phyloP scores from a whole-genome alignment of 1,140 invertebrate genomes.

The Drosophila bocqueti region DNA sequence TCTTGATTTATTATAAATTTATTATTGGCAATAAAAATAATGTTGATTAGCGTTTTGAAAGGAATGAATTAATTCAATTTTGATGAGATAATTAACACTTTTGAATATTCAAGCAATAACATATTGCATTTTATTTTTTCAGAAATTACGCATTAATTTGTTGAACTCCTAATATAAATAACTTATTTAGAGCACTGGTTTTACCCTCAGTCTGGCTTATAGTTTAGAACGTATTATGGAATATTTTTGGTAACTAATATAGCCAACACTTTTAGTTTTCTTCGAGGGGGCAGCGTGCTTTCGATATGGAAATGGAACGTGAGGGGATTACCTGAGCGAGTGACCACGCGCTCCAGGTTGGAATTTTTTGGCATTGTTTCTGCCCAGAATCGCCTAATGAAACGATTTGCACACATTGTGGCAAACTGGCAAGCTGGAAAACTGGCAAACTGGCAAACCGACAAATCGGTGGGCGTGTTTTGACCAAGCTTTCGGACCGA shows the following conservation, averaged over 20 bases:
- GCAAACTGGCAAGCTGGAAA: slow-evolving; percentile 10
- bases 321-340: slow-evolving; percentile 23
- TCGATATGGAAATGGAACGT: slow-evolving; percentile 31
- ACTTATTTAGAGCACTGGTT: not conserved
- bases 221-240: not conserved
- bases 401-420: slow-evolving; percentile 72
- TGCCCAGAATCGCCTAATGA: slow-evolving; percentile 52
- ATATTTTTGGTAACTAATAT: not conserved
- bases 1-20: slow-evolving; percentile 4
- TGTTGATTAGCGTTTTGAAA: not conserved
- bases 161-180: not conserved
- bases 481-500: slow-evolving; percentile 6
- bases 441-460: slow-evolving; percentile 13
- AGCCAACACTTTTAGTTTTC: slow-evolving; percentile 11
- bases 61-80: not conserved
- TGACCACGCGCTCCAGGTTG: slow-evolving; percentile 51
- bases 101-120: not conserved
- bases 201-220: not conserved
- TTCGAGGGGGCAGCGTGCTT: slow-evolving; percentile 3
- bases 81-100: not conserved
- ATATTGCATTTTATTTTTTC: not conserved
- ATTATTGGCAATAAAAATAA: not conserved
- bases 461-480: slow-evolving; percentile 29
- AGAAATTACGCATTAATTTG: not conserved
- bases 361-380: slow-evolving; percentile 53